Evolutionary conservation across 2,797 vertebrate species (phyloP).

Genomic region (Crenichthys baileyi): DNA sequence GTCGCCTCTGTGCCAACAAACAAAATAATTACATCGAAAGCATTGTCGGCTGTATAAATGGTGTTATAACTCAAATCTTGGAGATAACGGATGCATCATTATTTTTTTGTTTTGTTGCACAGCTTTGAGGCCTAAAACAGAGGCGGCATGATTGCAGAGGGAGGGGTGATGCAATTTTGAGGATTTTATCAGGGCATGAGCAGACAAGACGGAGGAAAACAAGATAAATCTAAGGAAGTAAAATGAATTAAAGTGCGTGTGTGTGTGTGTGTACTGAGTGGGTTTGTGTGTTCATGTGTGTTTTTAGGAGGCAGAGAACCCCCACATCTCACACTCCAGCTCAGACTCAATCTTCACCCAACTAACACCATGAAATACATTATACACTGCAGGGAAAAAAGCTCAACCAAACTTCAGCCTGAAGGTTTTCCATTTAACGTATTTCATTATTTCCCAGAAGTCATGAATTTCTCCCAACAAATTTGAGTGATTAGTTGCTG

Average conservation of each 20-base stretch:
- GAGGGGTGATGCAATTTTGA: slow-evolving; percentile 65
- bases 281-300: neutral
- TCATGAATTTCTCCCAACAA: neutral
- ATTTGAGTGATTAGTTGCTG: neutral
- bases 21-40: slow-evolving; percentile 52
- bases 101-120: slow-evolving; percentile 23
- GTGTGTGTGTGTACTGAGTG: neutral
- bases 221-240: slow-evolving; percentile 67
- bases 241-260: slow-evolving; percentile 64
- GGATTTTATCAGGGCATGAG: slow-evolving; percentile 62
- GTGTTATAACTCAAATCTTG: slow-evolving; percentile 60
- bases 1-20: slow-evolving; percentile 29
- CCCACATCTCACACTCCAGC: slow-evolving; percentile 56
- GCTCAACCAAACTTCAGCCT: neutral
- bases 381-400: neutral
- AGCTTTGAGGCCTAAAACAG: slow-evolving; percentile 35
- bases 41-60: slow-evolving; percentile 47
- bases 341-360: slow-evolving; percentile 60
- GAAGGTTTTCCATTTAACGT: neutral
- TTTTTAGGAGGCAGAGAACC: slow-evolving; percentile 49
- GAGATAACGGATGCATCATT: slow-evolving; percentile 57
- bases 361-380: neutral
- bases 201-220: slow-evolving; percentile 58
- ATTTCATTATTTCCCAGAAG: too few species aligned
- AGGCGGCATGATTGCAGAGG: slow-evolving; percentile 34